Evolutionary conservation across 2,888 invertebrate genomes (phyloP).

Genomic region (Mythimna albipuncta): DNA sequence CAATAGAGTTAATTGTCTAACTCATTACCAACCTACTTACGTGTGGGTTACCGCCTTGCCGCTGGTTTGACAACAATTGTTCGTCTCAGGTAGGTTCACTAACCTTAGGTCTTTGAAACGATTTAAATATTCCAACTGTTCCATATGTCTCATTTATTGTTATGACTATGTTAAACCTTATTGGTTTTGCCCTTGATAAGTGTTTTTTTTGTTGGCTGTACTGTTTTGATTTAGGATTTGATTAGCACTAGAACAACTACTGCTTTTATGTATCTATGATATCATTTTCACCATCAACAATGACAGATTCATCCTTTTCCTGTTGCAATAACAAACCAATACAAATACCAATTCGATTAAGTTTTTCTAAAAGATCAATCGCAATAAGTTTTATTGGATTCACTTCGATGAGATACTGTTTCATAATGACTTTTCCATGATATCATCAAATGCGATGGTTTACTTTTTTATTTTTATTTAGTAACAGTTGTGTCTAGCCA

Average conservation of each 20-base stretch:
- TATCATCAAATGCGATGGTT: constrained; percentile 48
- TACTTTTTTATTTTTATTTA: constrained; percentile 45
- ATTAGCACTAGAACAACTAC: background rate
- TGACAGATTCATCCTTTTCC: background rate
- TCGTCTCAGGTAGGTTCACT: constrained; percentile 70
- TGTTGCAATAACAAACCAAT: background rate
- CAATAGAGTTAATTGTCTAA: constrained; percentile 67
- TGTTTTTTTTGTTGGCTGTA: constrained; percentile 2
- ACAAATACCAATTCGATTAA: too few species aligned
- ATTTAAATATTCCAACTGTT: constrained; percentile 59
- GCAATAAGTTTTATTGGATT: constrained; percentile 5
- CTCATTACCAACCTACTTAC: constrained; percentile 70
- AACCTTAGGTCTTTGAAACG: constrained; percentile 69
- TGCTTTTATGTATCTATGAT: background rate
- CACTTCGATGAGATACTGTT: constrained; percentile 30
- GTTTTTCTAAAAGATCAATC: background rate
- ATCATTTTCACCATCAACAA: background rate
- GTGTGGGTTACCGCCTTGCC: constrained; percentile 57
- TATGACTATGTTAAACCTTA: constrained; percentile 23
- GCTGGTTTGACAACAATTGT: constrained; percentile 69
- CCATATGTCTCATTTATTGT: constrained; percentile 43
- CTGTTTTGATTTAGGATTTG: constrained; percentile 16
- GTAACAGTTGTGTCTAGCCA: constrained; percentile 55
- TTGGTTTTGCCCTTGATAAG: constrained; percentile 7
- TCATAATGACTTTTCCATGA: constrained; percentile 47